Conservation (phyloP, 2,113 vertebrate genomes). For the Rhegmatorhina hoffmannsi region DNA sequence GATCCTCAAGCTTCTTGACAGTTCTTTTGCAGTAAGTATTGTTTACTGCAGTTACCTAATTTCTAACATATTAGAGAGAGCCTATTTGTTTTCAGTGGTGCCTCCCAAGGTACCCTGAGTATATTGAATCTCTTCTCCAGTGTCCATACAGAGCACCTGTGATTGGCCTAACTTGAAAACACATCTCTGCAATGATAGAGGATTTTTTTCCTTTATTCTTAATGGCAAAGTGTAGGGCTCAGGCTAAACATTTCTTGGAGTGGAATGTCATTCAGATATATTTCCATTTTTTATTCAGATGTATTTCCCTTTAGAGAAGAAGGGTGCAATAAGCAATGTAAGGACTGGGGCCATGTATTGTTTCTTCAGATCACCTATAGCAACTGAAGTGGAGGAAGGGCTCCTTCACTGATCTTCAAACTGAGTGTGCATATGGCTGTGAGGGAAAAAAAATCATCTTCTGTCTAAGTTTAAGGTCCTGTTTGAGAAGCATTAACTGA, state of each 20-base stretch:
- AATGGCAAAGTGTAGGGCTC: not conserved
- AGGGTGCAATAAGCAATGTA: not conserved
- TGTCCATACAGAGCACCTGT: not conserved
- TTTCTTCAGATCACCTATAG: not conserved
- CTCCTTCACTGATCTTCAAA: fast-evolving
- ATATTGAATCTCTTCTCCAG: not conserved
- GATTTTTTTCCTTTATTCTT: not conserved
- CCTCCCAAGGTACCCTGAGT: not conserved
- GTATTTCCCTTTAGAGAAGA: not conserved
- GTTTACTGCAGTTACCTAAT: not conserved
- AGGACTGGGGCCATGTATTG: not conserved
- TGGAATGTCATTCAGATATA: not conserved
- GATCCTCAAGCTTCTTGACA: not conserved
- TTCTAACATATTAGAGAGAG: not conserved
- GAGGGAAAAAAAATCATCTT: not conserved
- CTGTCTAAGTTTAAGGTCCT: not conserved
- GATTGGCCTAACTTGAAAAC: not conserved
- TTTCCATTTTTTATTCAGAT: not conserved
- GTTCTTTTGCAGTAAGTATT: not conserved
- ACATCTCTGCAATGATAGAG: not conserved
- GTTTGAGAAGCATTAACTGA: not conserved
- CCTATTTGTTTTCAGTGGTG: not conserved
- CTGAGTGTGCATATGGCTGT: not conserved
- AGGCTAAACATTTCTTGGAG: not conserved
- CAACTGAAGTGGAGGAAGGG: not conserved